Conservation (phyloP, 1,140 invertebrate species). For the Tenebrio molitor region DNA sequence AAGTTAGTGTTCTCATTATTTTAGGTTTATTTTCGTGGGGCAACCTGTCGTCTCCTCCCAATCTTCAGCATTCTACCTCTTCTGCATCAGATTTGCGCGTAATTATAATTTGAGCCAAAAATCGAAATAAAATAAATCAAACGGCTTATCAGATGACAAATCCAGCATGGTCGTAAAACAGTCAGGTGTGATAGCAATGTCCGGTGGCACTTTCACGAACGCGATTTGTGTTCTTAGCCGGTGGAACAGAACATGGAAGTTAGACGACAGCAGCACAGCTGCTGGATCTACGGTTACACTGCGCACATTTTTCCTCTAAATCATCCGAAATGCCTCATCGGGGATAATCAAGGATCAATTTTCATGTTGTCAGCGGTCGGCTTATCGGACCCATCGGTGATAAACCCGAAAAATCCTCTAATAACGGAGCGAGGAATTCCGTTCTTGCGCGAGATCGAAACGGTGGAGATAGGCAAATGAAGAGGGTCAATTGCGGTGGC, state of each 20-base stretch:
- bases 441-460: background rate
- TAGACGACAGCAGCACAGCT: slow-evolving; percentile 39
- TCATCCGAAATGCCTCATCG: slow-evolving; percentile 1
- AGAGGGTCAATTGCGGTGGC: slow-evolving; percentile 41
- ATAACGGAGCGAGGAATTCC: background rate
- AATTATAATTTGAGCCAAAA: slow-evolving; percentile 24
- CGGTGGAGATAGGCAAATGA: slow-evolving; percentile 50
- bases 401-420: background rate
- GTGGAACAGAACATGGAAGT: slow-evolving; percentile 43
- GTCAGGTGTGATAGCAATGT: slow-evolving; percentile 46
- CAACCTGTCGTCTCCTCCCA: too few species aligned
- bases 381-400: slow-evolving; percentile 22
- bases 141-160: slow-evolving; percentile 49
- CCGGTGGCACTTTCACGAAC: slow-evolving; percentile 52
- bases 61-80: too few species aligned
- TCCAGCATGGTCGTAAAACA: slow-evolving; percentile 46
- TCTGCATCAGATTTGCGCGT: too few species aligned
- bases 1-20: too few species aligned
- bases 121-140: slow-evolving; percentile 27
- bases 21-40: too few species aligned
- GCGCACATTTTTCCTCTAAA: slow-evolving; percentile 26
- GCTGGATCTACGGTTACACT: slow-evolving; percentile 20
- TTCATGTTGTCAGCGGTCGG: slow-evolving; percentile 13
- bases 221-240: slow-evolving; percentile 49
- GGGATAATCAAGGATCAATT: slow-evolving; percentile 21